phyloP scores from a whole-genome alignment of 2,113 vertebrate species.

The Tinamus guttatus region DNA sequence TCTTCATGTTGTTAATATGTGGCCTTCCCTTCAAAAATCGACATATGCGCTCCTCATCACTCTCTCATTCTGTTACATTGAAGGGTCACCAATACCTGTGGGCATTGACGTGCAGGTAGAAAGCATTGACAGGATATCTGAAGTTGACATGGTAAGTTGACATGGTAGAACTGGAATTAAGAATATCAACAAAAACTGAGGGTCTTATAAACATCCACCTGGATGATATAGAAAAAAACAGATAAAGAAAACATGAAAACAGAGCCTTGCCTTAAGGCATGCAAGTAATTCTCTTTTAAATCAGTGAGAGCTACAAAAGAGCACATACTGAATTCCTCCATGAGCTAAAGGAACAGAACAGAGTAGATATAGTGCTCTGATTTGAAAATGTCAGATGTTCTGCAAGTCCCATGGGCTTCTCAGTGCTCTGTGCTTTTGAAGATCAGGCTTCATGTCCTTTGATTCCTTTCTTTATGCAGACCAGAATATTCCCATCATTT shows the following conservation, averaged over 20 bases:
- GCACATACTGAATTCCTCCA: not conserved
- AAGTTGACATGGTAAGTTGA: slow-evolving; percentile 92
- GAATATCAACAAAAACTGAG: not conserved
- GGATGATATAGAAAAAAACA: not conserved
- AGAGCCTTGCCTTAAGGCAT: not conserved
- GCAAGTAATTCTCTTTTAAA: not conserved
- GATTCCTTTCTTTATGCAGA: not conserved
- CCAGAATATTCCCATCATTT: not conserved
- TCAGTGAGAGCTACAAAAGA: not conserved
- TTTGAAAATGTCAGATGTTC: not conserved
- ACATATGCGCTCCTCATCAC: not conserved
- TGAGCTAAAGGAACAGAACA: not conserved
- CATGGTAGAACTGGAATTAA: not conserved
- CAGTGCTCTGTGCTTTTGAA: not conserved
- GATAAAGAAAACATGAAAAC: not conserved
- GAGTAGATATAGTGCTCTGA: not conserved
- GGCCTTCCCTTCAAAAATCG: not conserved
- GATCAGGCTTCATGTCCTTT: not conserved
- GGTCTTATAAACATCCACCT: not conserved
- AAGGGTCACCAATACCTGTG: slow-evolving; percentile 88
- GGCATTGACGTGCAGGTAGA: slow-evolving; percentile 93
- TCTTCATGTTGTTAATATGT: not conserved
- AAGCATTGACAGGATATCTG: slow-evolving; percentile 95
- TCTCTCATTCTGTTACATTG: slow-evolving; percentile 44
- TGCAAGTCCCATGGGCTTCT: not conserved